phyloP scores from a whole-genome alignment of 2,113 vertebrate species.

The Lethenteron reissneri region DNA sequence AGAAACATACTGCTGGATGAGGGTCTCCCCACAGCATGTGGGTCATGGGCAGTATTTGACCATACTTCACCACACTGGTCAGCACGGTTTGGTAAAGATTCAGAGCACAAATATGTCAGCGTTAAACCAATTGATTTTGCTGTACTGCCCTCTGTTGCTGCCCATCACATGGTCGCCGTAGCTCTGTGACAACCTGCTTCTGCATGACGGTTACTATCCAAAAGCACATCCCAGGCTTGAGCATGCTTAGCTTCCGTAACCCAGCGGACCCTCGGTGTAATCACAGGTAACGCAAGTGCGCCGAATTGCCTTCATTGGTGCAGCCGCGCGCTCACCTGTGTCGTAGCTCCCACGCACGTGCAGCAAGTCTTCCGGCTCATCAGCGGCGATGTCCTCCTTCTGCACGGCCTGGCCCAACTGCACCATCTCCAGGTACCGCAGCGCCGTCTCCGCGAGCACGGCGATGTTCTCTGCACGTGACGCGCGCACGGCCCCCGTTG shows the following conservation, averaged over 20 bases:
- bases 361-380: slow-evolving; percentile 57
- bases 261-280: no score
- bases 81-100: background rate
- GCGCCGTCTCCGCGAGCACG: slow-evolving; percentile 71
- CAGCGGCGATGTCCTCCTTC: slow-evolving; percentile 56
- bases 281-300: no score
- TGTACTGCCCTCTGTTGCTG: background rate
- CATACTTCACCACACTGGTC: background rate
- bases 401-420: slow-evolving; percentile 77
- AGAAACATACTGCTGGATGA: background rate
- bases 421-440: slow-evolving; percentile 80
- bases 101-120: background rate
- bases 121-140: background rate
- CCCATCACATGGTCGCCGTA: no score
- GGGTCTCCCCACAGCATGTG: background rate
- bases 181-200: no score
- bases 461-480: slow-evolving; percentile 63
- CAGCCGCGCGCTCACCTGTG: slow-evolving; percentile 32
- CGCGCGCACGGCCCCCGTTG: no score
- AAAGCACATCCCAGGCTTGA: no score
- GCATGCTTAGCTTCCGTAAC: no score
- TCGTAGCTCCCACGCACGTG: slow-evolving; percentile 82
- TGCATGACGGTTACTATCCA: no score
- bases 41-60: background rate
- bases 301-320: no score